Percentiles rank a stretch among this genome's conserved stretches.
These are phyloP conservation scores for Drosophila anomalata DNA, from an alignment of 2,888 invertebrate genomes.

Conservation along the genomic window DNA sequence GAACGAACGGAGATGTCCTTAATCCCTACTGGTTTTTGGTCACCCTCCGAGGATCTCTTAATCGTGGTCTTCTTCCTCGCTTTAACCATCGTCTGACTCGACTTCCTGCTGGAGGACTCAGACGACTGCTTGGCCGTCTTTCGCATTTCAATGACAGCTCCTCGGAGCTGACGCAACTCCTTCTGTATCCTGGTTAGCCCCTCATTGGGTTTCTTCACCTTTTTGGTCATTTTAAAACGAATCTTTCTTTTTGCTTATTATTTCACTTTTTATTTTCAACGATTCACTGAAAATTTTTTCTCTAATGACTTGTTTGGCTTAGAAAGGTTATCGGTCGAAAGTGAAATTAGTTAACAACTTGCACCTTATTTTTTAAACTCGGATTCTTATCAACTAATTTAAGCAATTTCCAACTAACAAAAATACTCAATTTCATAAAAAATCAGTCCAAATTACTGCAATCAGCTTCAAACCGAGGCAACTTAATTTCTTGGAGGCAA, in stretches of 20 bases:
- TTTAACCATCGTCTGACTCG: not conserved
- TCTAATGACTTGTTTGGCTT: not conserved
- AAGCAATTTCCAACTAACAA: conserved; percentile 15
- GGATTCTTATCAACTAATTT: conserved; percentile 17
- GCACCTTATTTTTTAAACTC: not conserved
- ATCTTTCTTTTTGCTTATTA: conserved; percentile 8
- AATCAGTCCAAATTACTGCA: conserved; percentile 58
- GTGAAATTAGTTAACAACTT: conserved; percentile 21
- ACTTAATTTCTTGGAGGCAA: not conserved
- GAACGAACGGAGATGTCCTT: not conserved
- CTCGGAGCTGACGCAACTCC: conserved; percentile 9
- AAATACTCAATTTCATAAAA: conserved; percentile 9
- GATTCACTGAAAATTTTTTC: conserved; percentile 14
- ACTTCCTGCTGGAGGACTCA: not conserved
- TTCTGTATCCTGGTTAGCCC: not conserved
- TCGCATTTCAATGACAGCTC: not conserved
- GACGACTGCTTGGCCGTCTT: not conserved
- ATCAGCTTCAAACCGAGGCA: conserved; percentile 51
- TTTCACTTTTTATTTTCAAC: not conserved
- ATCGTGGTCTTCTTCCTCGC: not conserved
- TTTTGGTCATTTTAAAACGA: conserved; percentile 6
- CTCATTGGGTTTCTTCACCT: not conserved
- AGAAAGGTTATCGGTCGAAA: conserved; percentile 1
- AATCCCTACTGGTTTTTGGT: not conserved
- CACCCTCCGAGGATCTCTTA: not conserved